Conservation (phyloP, 2,113 vertebrate genomes). For the Xenotilapia flavipinnis region DNA sequence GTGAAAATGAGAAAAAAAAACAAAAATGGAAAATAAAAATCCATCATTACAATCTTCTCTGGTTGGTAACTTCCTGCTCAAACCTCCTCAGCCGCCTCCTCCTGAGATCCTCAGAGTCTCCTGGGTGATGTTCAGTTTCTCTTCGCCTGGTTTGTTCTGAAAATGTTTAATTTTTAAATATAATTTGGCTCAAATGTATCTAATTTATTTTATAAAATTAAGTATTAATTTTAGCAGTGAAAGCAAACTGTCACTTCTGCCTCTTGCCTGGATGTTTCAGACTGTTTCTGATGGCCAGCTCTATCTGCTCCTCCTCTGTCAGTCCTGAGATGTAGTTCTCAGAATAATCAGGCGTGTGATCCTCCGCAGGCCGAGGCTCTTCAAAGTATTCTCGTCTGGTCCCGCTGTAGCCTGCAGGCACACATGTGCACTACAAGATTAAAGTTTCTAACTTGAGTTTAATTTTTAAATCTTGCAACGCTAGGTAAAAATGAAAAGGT, state of each 20-base stretch:
- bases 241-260: not conserved
- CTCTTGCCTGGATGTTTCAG: constrained; percentile 75
- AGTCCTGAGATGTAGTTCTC: constrained; percentile 66
- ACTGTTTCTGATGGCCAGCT: constrained; percentile 81
- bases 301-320: constrained; percentile 83
- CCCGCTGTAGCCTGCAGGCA: not conserved
- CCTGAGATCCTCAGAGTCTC: constrained; percentile 47
- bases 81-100: not conserved
- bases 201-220: not conserved
- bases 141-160: constrained; percentile 11
- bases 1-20: not conserved
- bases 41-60: not conserved
- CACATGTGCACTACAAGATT: rapidly evolving
- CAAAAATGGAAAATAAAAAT: not conserved
- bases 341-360: not conserved
- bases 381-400: not conserved
- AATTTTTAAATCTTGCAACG: not conserved
- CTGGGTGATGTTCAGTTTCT: not conserved
- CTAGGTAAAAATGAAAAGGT: not conserved
- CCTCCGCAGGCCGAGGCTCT: not conserved
- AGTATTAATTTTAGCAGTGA: not conserved
- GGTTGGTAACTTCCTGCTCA: not conserved
- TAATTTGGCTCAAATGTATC: not conserved
- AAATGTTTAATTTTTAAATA: not conserved
- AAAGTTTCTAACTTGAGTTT: not conserved